A percentile compares a stretch with the other conserved stretches of the same genome.
These are phyloP conservation scores for Harpagoxenus sublaevis DNA, from an alignment of 2,888 invertebrate species.

Conservation along the genomic window DNA sequence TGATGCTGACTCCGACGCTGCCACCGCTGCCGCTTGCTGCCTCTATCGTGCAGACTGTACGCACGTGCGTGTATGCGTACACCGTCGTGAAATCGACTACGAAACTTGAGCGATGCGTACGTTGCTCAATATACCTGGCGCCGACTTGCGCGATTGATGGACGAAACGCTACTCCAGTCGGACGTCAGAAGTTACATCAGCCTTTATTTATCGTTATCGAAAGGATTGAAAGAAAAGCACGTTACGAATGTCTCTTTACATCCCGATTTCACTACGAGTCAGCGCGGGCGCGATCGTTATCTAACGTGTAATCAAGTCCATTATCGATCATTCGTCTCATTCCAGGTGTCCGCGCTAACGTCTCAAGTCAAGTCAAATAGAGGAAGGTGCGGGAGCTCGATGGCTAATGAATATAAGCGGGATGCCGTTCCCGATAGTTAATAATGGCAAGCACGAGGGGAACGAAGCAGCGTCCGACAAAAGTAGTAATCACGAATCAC, in stretches of 20 bases:
- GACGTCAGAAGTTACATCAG: neutral
- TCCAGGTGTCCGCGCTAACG: neutral
- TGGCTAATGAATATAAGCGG: neutral
- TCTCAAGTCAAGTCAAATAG: neutral
- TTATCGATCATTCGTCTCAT: slow-evolving; percentile 22
- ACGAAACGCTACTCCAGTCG: neutral
- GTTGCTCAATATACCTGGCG: slow-evolving; percentile 36
- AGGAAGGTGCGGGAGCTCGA: neutral
- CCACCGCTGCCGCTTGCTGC: slow-evolving; percentile 56
- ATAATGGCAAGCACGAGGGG: slow-evolving; percentile 2
- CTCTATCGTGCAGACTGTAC: slow-evolving; percentile 43
- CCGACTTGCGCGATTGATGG: slow-evolving; percentile 42
- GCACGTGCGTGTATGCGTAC: slow-evolving; percentile 65
- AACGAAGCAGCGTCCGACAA: neutral
- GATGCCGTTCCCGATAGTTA: slow-evolving; percentile 17
- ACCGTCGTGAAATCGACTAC: slow-evolving; percentile 56
- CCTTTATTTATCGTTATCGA: neutral
- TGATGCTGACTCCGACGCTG: slow-evolving; percentile 66
- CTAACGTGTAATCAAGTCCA: neutral
- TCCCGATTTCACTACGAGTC: neutral
- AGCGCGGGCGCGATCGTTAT: neutral
- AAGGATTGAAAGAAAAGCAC: neutral
- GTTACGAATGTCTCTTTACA: neutral
- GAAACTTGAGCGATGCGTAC: slow-evolving; percentile 45
- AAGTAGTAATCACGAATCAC: slow-evolving; percentile 53